Evolutionary conservation across 2,888 invertebrate genomes (phyloP), one percentile per base, ranked within the genome.

Genomic region (Tetropium fuscum): DNA sequence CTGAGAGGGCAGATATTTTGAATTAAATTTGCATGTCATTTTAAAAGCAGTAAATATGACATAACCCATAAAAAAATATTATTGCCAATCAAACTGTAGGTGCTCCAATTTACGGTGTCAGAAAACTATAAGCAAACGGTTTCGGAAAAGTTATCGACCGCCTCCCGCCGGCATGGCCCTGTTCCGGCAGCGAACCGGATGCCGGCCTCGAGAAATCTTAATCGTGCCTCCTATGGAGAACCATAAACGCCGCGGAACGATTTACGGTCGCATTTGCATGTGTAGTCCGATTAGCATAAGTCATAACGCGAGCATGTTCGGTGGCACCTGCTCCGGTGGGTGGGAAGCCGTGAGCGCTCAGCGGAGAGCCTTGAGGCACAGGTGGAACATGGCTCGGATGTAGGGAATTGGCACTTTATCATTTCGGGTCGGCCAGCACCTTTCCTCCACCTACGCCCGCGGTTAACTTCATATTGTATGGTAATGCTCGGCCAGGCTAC

Each of bases 241-340:
- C 56, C 62, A 61, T 60, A 65, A 67, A 65, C 63, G 57, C 63
- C 59, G 53, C 53, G 55, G 57, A 51, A 63, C 63, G 65, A 68
- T 68, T 68, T 68, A 68, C 64, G 68, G 45, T 34, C 62, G 8
- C 56, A 64, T 68, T 68, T 63, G 65, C 68, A 65, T 68, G 58
- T 45, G 59, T 56, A 57, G 47, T 47, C 40, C 63, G 64, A 64
- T 67, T 64, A 67, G 57, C 67, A 64, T 67, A 64, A 64, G 67
- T 67, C 67, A 67, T 67, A 64, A 64, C 49, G 64, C 64, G 57
- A 60, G 58, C 60, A 60, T 53, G 60, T 60, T 53, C 49, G n/a
- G 10, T 40, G 56, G 45, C 66, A 63, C 66, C 63, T 66, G 66
- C 63, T 56, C 54, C 51, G 40, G 63, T 66, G 66, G 66, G 66